phyloP scores from a whole-genome alignment of 2,888 invertebrate species.

The Harpalus rubripes region DNA sequence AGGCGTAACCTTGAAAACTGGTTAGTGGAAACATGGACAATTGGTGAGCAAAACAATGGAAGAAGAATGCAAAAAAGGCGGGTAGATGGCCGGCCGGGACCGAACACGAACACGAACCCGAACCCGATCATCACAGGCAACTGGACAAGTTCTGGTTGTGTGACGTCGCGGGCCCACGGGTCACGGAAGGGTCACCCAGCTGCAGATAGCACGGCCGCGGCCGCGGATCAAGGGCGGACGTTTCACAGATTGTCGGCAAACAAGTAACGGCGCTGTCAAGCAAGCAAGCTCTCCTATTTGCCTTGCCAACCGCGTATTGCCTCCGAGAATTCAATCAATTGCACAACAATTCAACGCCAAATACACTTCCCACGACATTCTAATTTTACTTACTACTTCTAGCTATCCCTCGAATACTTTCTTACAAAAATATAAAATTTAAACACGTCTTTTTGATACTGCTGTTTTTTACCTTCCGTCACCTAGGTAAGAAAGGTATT shows the following conservation, averaged over 20 bases:
- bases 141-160: conserved; percentile 30
- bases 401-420: too few species aligned
- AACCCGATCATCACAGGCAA: neutral
- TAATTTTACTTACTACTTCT: too few species aligned
- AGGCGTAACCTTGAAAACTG: conserved; percentile 36
- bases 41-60: conserved; percentile 32
- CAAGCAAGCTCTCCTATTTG: conserved; percentile 9
- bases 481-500: too few species aligned
- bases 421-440: too few species aligned
- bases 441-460: too few species aligned
- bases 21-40: conserved; percentile 36
- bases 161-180: conserved; percentile 54
- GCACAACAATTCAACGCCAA: neutral
- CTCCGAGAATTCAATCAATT: conserved; percentile 7
- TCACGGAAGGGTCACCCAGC: conserved; percentile 62
- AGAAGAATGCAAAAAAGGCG: conserved; percentile 46
- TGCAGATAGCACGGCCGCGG: conserved; percentile 58
- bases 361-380: neutral
- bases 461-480: too few species aligned
- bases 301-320: conserved; percentile 12
- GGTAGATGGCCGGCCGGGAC: conserved; percentile 1
- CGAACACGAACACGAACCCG: too few species aligned
- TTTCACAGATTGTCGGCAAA: conserved; percentile 65
- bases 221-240: conserved; percentile 66
- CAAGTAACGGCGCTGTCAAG: conserved; percentile 44